Conservation (phyloP, 2,888 invertebrate genomes). For the Apamea anceps region DNA sequence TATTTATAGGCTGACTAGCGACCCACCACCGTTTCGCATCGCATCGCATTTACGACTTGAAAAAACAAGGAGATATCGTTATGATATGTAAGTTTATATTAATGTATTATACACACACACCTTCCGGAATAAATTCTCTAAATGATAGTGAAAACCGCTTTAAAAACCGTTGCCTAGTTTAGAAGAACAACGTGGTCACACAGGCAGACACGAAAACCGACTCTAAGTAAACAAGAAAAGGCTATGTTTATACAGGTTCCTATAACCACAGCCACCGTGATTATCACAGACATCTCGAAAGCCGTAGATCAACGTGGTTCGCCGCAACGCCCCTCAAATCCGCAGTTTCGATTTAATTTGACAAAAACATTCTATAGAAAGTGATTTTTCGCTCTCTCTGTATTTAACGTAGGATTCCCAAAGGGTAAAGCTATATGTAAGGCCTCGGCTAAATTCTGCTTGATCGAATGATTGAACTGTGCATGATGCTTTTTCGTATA, state of each 20-base stretch:
- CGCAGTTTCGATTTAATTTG: conserved; percentile 23
- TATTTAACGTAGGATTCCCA: neutral
- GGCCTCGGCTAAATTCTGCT: neutral
- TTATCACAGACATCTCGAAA: neutral
- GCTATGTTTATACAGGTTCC: neutral
- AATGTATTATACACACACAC: neutral
- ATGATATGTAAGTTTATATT: neutral
- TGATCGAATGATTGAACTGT: conserved; percentile 14
- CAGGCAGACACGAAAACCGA: neutral
- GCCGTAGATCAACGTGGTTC: neutral
- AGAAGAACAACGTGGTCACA: neutral
- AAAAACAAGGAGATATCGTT: neutral
- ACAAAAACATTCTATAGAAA: conserved; percentile 14
- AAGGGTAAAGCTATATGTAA: neutral
- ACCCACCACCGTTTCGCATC: neutral
- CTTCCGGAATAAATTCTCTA: neutral
- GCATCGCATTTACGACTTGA: neutral
- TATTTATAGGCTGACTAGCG: neutral
- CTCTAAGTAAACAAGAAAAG: neutral
- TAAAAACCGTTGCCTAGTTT: neutral
- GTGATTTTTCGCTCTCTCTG: neutral
- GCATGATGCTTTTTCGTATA: neutral
- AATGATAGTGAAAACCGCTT: neutral
- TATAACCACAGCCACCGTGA: neutral
- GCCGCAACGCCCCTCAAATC: conserved; percentile 26